Conservation (phyloP, 2,113 vertebrate species). For the Varanus komodoensis region DNA sequence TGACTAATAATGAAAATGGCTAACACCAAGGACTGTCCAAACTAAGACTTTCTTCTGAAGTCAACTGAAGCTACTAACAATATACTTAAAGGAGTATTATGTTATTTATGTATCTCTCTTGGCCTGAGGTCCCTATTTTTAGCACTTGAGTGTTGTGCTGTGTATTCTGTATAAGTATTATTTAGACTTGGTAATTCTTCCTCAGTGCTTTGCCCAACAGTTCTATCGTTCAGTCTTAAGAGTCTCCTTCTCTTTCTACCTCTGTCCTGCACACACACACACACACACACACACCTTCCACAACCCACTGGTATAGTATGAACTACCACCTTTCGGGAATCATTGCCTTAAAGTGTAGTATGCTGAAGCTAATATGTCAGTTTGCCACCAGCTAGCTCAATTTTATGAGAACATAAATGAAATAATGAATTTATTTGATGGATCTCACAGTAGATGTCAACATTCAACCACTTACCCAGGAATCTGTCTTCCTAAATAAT, state of each 20-base stretch:
- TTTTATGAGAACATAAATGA: conserved; percentile 29
- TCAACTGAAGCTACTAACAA: conserved; percentile 17
- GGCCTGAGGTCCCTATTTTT: neutral
- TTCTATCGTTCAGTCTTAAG: neutral
- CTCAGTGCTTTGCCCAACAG: neutral
- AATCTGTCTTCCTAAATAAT: rapidly evolving
- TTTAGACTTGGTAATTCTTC: neutral
- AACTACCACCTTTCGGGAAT: conserved; percentile 34
- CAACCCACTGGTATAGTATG: neutral
- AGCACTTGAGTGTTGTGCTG: neutral
- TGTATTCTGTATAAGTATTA: neutral
- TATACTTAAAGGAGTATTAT: conserved; percentile 21
- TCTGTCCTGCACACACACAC: neutral
- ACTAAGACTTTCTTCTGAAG: neutral
- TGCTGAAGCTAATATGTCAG: neutral
- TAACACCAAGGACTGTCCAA: neutral
- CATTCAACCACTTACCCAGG: neutral
- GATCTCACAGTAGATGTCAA: neutral
- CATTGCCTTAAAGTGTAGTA: neutral
- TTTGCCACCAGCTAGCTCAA: conserved; percentile 1
- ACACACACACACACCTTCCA: neutral
- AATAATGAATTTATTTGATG: neutral
- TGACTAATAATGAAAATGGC: conserved; percentile 16
- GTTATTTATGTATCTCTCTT: neutral
- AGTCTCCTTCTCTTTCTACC: neutral